Evolutionary conservation across 2,888 invertebrate species (phyloP), one percentile per base, ranked within the genome.

Genomic region (Drosophila tanythrix): DNA sequence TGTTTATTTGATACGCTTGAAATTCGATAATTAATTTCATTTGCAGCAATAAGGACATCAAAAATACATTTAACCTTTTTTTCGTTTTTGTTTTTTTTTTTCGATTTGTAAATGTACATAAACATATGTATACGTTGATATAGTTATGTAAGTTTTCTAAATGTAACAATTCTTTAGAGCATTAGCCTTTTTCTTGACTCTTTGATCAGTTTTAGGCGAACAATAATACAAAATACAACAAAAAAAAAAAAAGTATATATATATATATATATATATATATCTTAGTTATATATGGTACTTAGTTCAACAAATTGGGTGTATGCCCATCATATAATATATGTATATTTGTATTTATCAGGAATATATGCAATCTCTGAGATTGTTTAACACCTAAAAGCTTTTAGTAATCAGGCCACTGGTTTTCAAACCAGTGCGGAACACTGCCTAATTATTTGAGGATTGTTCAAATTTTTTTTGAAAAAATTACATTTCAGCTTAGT

Each of bases 331-430:
- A 40, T 64, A 64, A 21, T 60, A 31, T 27, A 50, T 69, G 43
- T 38, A 60, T 15, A 56, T 56, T 53, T 72, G 40, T 64, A 38
- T 8, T 60, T 35, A 53, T 56, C 56, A 50, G 71, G 53, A 58
- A 79, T 83, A 56, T 70, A 66, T 77, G 64, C 74, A 73, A 83
- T 82, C 77, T 83, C 71, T 83, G 70, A 84, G 77, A 83, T 82
- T 84, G 68, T 52, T 66, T 72, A 62, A 79, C 69, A 74, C 15
- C 36, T 60, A 38, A 61, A 35, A 71, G 53, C 58, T 46, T 46
- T 70, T 70, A 21, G 36, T 3, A 15, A 48, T 46, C 27, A 36
- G 48, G 48, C 31, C 7, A 46, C 46, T 11, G 27, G 40, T 27
- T 48, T 21, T 7, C n/a, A 27, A 29, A 40, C 33, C 61, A 53